Base-by-base conservation (phyloP, 2,888 invertebrate genomes). In the Andrena camellia region DNA sequence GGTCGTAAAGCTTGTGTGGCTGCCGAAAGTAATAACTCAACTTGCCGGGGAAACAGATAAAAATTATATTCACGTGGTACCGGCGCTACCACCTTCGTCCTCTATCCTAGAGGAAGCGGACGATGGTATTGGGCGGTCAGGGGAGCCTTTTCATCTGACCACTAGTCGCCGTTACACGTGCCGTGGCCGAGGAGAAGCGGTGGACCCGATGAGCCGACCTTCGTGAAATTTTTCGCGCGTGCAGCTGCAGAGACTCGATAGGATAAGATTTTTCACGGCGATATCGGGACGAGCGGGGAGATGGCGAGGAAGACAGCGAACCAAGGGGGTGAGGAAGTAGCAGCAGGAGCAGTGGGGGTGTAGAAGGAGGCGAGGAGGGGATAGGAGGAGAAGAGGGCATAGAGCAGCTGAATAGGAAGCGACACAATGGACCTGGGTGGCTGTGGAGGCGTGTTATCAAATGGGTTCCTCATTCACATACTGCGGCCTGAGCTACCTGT, bases 391-490 rank as follows among this genome's bases (percentile, higher is more conserved):
- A 90, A 90, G 92, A 91, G 92, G 92, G 91, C 91, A 91, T 90
- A 92, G 93, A 92, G 92, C 92, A 90, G 92, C 90, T 93, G 93
- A 93, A 93, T 94, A 94, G 94, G 93, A 93, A 94, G 92, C 93
- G 92, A 93, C 93, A 93, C 93, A 94, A 94, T 94, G 93, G 93
- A 93, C 91, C 91, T 92, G 93, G 93, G 91, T 93, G 93, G 92
- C 93, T 93, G 93, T 92, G 93, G 92, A 93, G 93, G 93, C 93
- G 93, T 93, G 93, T 94, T 94, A 94, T 94, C 94, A 94, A 94
- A 94, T 94, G 94, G 94, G 93, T 93, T 94, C 93, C 93, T 94
- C 94, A 94, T 93, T 93, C 93, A 93, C 94, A 93, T 94, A 93
- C 93, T 93, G 92, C 91, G 92, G 92, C 91, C 92, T 91, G 92